These are phyloP conservation scores for Daubentonia madagascariensis DNA, from an alignment of 2,113 vertebrate species.

Conservation along the genomic window DNA sequence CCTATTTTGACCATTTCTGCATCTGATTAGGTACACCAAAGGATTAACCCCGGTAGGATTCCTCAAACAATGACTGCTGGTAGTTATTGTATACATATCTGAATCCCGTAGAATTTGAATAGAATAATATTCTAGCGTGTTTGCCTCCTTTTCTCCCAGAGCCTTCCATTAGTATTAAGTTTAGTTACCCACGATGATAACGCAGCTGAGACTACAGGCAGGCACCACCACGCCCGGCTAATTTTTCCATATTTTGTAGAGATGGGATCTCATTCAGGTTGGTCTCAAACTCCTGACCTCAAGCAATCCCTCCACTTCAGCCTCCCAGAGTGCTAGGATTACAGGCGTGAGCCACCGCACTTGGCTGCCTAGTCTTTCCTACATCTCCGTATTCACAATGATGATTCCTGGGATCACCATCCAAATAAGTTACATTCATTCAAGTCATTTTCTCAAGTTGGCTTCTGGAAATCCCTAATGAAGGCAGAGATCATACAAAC, in stretches of 20 bases:
- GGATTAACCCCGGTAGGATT: not conserved
- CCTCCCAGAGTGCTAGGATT: no score
- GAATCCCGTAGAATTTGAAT: rapidly evolving
- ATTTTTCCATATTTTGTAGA: no score
- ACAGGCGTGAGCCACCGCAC: no score
- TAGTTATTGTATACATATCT: not conserved
- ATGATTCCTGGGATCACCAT: not conserved
- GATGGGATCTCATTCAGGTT: no score
- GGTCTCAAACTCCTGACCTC: no score
- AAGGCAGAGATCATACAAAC: not conserved
- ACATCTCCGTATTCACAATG: not conserved
- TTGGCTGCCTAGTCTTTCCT: not conserved
- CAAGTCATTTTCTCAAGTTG: not conserved
- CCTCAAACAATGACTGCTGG: not conserved
- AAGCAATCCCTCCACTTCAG: no score
- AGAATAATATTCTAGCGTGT: not conserved
- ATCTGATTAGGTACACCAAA: not conserved
- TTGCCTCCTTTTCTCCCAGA: not conserved
- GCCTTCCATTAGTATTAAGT: not conserved
- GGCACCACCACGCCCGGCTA: no score
- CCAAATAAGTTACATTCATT: not conserved
- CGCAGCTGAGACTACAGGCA: not conserved
- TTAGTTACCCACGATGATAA: not conserved
- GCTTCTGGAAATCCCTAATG: not conserved
- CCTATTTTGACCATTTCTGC: not conserved